A percentile compares a stretch with the other conserved stretches of the same genome.
Evolutionary conservation across 2,888 invertebrate species (phyloP).

Genomic region (Tipula unca): DNA sequence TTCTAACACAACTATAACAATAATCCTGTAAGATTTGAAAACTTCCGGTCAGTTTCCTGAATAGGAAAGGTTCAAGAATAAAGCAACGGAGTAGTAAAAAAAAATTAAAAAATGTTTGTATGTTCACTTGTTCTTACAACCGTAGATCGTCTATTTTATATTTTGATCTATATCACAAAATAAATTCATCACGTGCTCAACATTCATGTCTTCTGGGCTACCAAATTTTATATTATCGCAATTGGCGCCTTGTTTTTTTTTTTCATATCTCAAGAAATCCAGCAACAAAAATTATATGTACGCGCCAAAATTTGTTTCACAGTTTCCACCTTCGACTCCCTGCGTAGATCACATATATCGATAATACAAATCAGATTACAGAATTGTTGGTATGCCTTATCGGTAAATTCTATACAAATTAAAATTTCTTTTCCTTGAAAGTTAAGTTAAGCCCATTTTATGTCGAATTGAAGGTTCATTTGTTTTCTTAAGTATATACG

Average conservation of each 20-base stretch:
- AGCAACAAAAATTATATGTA: neutral
- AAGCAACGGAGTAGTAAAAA: too few species aligned
- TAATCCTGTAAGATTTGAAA: too few species aligned
- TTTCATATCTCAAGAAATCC: neutral
- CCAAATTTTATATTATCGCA: neutral
- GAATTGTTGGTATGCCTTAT: neutral
- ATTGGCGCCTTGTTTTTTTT: neutral
- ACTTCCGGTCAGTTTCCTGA: too few species aligned
- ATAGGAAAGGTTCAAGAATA: too few species aligned
- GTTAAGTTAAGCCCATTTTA: neutral
- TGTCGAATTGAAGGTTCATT: neutral
- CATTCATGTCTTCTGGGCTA: neutral
- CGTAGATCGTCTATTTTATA: too few species aligned
- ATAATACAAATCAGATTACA: neutral
- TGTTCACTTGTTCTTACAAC: too few species aligned
- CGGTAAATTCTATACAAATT: neutral
- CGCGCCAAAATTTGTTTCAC: constrained; percentile 8
- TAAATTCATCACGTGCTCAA: neutral
- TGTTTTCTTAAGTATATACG: neutral
- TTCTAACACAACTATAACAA: too few species aligned
- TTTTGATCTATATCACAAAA: too few species aligned
- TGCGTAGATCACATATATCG: neutral
- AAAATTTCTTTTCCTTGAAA: neutral
- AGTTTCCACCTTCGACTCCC: neutral
- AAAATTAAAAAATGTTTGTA: too few species aligned